Evolutionary conservation across 2,888 invertebrate species (phyloP), one percentile per base, ranked within the genome.

Genomic region (Eupithecia inturbata): DNA sequence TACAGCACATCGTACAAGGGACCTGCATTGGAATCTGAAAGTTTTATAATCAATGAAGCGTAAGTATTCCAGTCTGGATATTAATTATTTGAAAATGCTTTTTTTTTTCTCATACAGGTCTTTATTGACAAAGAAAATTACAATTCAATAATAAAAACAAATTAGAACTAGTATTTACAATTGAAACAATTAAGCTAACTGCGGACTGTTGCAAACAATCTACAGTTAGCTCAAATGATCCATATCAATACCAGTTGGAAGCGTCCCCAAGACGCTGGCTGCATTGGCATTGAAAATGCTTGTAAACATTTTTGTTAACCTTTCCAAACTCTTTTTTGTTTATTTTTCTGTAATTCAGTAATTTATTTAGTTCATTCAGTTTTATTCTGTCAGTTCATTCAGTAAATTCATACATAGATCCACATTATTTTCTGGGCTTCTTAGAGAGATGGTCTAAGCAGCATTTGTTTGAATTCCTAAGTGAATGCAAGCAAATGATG

Each of bases 21-120:
- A 71, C 87, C 87, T 16, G 85, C 90, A 16, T 72, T 94, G 67
- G 95, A 95, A 73, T 89, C 92, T 80, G 94, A 94, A 39, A 95
- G 92, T 84, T 88, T 95, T 64, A 95, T 95, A 60, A 95, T 95
- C 63, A 94, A 93, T 87, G 95, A 95, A 85, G 95, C 95, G 95
- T 95, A 87, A 95, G 95, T 93, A 79, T 73, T 53, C 33, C n/a
- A 41, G 19, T 19, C 31, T 62, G 16, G 28, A 19, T 62, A 9
- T 62, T 19, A 31, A 19, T 62, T 6, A 31, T 31, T 31, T 31
- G 4, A n/a, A n/a, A n/a, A n/a, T n/a, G n/a, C n/a, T n/a, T n/a
- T n/a, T n/a, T n/a, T n/a, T n/a, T n/a, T n/a, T n/a, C n/a, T n/a
- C n/a, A n/a, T n/a, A n/a, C n/a, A n/a, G n/a, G n/a, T n/a, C n/a